Percentiles rank a stretch among this genome's conserved stretches.
phyloP scores from a whole-genome alignment of 2,797 vertebrate species.

The Clangula hyemalis region DNA sequence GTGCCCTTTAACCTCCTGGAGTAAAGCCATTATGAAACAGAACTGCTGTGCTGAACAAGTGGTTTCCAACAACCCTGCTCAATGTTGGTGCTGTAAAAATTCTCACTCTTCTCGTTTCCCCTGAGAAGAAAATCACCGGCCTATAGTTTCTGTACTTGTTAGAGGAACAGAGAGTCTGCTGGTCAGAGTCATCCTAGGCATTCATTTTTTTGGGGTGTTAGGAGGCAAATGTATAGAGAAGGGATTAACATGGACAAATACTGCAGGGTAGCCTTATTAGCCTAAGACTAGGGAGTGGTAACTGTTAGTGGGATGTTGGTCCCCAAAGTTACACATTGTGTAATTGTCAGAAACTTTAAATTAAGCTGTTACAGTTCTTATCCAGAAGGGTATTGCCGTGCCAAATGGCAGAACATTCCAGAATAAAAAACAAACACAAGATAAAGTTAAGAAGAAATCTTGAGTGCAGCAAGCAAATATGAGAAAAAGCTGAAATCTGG shows the following conservation, averaged over 20 bases:
- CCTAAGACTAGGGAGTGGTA: background rate
- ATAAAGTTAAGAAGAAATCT: background rate
- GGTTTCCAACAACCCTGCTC: background rate
- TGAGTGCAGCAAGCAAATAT: background rate
- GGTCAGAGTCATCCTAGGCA: background rate
- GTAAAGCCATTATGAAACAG: background rate
- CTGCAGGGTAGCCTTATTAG: background rate
- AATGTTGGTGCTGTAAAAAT: background rate
- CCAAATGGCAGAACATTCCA: background rate
- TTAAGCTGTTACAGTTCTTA: background rate
- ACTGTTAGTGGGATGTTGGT: background rate
- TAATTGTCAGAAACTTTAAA: constrained; percentile 1
- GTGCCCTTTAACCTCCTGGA: background rate
- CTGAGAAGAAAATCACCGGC: background rate
- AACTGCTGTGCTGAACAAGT: background rate
- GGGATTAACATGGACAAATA: background rate
- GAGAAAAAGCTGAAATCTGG: background rate
- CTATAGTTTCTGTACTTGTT: background rate
- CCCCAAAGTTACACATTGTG: background rate
- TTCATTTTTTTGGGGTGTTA: background rate
- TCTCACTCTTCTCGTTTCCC: background rate
- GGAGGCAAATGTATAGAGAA: background rate
- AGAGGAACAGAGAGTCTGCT: background rate
- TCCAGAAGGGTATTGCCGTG: background rate
- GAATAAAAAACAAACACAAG: background rate